These are phyloP conservation scores for Timema cristinae DNA, from an alignment of 2,888 invertebrate genomes.

Conservation along the genomic window DNA sequence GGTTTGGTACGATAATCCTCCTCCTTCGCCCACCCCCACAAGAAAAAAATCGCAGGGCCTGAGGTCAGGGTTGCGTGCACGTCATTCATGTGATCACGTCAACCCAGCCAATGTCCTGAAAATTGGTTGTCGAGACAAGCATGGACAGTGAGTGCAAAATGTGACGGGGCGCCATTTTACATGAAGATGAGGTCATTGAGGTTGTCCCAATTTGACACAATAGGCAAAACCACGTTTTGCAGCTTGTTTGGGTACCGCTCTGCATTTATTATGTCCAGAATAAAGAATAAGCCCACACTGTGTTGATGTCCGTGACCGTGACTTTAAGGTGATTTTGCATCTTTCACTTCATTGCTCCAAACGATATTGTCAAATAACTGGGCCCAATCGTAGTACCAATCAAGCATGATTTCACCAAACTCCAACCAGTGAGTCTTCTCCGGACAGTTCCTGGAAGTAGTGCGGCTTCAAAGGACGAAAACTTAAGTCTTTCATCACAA, in stretches of 20 bases:
- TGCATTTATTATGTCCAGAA: not conserved
- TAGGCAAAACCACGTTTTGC: not conserved
- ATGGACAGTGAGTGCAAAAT: not conserved
- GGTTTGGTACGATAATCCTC: not conserved
- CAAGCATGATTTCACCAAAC: no score
- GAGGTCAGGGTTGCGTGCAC: not conserved
- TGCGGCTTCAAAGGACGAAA: no score
- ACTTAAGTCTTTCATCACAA: no score
- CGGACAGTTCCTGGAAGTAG: no score
- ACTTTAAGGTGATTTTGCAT: not conserved
- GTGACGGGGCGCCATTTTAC: not conserved
- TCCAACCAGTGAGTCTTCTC: no score
- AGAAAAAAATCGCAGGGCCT: not conserved
- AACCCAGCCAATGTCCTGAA: no score
- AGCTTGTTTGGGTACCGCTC: not conserved
- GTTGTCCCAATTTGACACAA: not conserved
- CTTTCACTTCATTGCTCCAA: no score
- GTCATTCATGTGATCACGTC: no score
- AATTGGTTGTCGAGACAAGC: not conserved
- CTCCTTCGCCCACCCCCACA: not conserved
- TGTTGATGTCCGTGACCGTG: not conserved
- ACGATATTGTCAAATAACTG: no score
- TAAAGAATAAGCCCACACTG: not conserved
- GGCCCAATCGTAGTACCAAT: no score
- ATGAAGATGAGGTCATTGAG: conserved; percentile 1